A percentile compares a stretch with the other conserved stretches of the same genome.
Conservation (phyloP, 2,888 invertebrate genomes). For the Lucinisca nassula region DNA sequence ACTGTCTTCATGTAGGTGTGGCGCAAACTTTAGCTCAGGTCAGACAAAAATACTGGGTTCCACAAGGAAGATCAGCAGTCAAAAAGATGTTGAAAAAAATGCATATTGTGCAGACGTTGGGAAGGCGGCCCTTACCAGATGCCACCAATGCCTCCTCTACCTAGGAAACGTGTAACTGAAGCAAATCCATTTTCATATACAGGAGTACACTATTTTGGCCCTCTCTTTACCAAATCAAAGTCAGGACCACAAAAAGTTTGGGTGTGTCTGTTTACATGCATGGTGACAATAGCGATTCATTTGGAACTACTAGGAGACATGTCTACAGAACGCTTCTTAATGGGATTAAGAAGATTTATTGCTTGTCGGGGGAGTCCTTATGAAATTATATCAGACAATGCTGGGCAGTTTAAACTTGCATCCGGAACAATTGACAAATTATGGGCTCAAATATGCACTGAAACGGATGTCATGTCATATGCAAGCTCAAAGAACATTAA, state of each 20-base stretch:
- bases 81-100: background rate
- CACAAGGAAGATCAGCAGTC: background rate
- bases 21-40: conserved; percentile 44
- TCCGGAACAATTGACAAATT: background rate
- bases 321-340: background rate
- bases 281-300: background rate
- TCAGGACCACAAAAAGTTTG: background rate
- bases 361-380: background rate
- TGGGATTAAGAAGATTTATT: background rate
- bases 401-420: background rate
- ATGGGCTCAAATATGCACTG: background rate
- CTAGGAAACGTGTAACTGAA: background rate
- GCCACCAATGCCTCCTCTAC: background rate
- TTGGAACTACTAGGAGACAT: background rate
- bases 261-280: background rate
- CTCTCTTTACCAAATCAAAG: background rate
- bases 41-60: conserved; percentile 14
- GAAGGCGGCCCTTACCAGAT: background rate
- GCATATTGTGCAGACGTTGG: background rate
- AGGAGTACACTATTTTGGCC: background rate
- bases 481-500: background rate
- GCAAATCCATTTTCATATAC: background rate
- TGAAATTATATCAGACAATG: background rate
- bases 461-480: background rate
- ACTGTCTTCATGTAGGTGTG: conserved; percentile 34